phyloP scores from a whole-genome alignment of 2,113 vertebrate genomes.

The Apteryx mantelli region DNA sequence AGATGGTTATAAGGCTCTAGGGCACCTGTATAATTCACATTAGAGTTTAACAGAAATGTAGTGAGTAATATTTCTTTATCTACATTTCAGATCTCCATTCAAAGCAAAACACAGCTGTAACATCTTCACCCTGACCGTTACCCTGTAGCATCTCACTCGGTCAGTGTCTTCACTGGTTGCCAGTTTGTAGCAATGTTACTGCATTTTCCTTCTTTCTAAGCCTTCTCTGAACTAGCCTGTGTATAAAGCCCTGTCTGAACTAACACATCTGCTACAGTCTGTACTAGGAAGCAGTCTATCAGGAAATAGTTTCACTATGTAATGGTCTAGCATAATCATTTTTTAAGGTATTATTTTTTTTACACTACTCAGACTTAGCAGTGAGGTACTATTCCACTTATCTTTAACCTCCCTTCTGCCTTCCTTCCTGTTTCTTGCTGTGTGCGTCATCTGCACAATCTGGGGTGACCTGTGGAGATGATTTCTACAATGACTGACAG shows the following conservation, averaged over 20 bases:
- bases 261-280: background rate
- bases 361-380: background rate
- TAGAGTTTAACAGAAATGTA: conserved; percentile 23
- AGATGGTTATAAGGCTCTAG: conserved; percentile 53
- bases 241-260: background rate
- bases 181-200: background rate
- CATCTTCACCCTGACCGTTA: background rate
- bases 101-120: conserved; percentile 46
- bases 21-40: conserved; percentile 35
- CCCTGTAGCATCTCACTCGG: background rate
- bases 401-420: background rate
- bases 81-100: conserved; percentile 2
- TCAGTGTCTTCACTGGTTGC: background rate
- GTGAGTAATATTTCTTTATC: conserved; percentile 43
- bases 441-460: background rate
- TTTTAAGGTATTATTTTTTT: background rate
- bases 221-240: background rate
- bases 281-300: background rate
- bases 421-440: background rate
- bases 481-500: background rate
- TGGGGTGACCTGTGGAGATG: background rate
- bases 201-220: background rate
- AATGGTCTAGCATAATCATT: background rate
- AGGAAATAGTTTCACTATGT: background rate
- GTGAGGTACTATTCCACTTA: background rate